Percentiles rank a stretch among this genome's conserved stretches.
phyloP scores from a whole-genome alignment of 2,888 invertebrate species.

The Scrobipalpa costella region DNA sequence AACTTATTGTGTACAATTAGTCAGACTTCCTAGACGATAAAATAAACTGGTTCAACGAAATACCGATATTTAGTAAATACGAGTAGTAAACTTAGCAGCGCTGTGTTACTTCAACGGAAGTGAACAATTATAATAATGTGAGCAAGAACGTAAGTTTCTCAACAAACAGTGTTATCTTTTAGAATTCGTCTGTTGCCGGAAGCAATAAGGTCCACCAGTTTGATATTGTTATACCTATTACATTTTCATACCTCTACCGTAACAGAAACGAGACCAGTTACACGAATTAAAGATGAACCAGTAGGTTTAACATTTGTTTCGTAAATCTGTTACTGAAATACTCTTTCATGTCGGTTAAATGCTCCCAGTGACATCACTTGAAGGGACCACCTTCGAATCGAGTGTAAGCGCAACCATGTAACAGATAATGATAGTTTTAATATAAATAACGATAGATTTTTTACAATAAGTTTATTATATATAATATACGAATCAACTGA shows the following conservation, averaged over 20 bases:
- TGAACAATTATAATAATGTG: not conserved
- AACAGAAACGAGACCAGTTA: conserved; percentile 19
- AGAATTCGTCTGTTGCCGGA: conserved; percentile 19
- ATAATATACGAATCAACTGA: conserved; percentile 74
- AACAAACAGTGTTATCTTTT: not conserved
- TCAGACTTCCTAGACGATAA: not conserved
- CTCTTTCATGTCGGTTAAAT: conserved; percentile 29
- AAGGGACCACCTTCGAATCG: conserved; percentile 38
- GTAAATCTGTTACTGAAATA: conserved; percentile 23
- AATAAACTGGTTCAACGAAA: conserved; percentile 4
- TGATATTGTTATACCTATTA: conserved; percentile 25
- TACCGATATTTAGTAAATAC: conserved; percentile 2
- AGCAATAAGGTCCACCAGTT: conserved; percentile 11
- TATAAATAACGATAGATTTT: conserved; percentile 67
- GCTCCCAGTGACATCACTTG: conserved; percentile 33
- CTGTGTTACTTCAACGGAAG: not conserved
- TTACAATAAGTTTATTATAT: conserved; percentile 75
- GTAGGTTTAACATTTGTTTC: not conserved
- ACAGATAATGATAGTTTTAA: conserved; percentile 61
- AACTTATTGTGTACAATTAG: not conserved
- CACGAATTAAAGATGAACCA: not conserved
- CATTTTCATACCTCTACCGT: conserved; percentile 24
- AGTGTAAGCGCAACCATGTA: conserved; percentile 33
- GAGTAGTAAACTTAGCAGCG: not conserved
- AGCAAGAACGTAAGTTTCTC: not conserved